Percentiles rank a stretch among this genome's conserved stretches.
phyloP scores from a whole-genome alignment of 2,113 vertebrate genomes.

The Rhagologus leucostigma region DNA sequence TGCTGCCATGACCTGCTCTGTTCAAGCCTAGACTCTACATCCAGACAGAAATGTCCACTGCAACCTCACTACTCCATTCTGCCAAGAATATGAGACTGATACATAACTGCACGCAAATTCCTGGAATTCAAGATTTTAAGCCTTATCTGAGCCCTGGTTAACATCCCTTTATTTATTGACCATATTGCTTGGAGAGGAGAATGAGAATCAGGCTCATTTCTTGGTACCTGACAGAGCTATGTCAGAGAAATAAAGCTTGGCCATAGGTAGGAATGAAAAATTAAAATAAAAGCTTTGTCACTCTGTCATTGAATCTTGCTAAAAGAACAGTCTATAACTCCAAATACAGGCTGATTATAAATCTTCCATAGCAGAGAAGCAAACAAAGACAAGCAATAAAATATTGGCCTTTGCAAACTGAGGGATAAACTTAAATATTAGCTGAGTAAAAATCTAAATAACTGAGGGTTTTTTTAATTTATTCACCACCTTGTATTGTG shows the following conservation, averaged over 20 bases:
- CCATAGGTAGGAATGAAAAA: neutral
- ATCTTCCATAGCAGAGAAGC: neutral
- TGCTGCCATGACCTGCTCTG: neutral
- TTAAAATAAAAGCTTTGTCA: neutral
- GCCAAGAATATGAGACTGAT: neutral
- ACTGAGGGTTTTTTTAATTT: neutral
- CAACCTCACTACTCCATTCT: neutral
- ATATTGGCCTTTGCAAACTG: neutral
- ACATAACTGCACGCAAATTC: neutral
- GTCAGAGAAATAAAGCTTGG: neutral
- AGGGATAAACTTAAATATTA: neutral
- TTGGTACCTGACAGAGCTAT: neutral
- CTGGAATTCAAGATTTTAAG: neutral
- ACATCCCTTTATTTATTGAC: neutral
- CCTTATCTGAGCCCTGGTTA: neutral
- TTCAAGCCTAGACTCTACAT: neutral
- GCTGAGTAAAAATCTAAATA: neutral
- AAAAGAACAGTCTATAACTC: neutral
- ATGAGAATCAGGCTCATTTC: neutral
- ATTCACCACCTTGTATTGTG: neutral
- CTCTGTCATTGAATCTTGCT: neutral
- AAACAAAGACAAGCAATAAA: neutral
- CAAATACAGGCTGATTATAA: neutral
- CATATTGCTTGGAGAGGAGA: neutral
- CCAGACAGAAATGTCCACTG: neutral